Conservation (phyloP, 2,888 invertebrate genomes). For the Perizoma flavofasciatum region DNA sequence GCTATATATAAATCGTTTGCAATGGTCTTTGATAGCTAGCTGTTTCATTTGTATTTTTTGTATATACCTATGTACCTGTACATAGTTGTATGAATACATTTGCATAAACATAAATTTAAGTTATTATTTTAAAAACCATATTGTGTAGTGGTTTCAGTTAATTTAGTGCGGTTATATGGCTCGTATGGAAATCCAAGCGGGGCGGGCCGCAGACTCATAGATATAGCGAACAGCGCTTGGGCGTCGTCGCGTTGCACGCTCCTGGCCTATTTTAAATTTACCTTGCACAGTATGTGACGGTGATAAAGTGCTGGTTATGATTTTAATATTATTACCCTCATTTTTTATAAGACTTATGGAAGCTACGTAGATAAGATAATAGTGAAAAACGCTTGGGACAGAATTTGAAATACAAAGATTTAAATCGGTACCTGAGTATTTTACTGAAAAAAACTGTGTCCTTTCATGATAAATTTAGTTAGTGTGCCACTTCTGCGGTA, state of each 20-base stretch:
- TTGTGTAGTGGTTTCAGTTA: conserved; percentile 50
- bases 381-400: too few species aligned
- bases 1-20: too few species aligned
- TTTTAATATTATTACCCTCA: conserved; percentile 14
- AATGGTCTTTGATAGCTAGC: neutral
- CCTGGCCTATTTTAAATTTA: conserved; percentile 38
- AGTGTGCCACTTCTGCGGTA: neutral
- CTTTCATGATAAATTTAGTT: too few species aligned
- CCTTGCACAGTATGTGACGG: conserved; percentile 26
- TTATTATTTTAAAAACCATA: conserved; percentile 40
- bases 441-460: too few species aligned
- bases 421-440: too few species aligned
- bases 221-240: conserved; percentile 67
- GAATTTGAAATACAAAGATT: too few species aligned
- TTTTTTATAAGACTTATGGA: conserved; percentile 4
- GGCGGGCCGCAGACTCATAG: conserved; percentile 59
- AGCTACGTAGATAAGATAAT: too few species aligned
- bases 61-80: too few species aligned
- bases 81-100: too few species aligned
- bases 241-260: conserved; percentile 59
- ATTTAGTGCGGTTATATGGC: conserved; percentile 54
- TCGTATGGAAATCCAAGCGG: conserved; percentile 59
- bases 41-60: conserved; percentile 1
- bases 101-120: conserved; percentile 5
- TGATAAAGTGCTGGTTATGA: conserved; percentile 25